phyloP scores from a whole-genome alignment of 1,140 invertebrate species.

The Macrocentrus cingulum region DNA sequence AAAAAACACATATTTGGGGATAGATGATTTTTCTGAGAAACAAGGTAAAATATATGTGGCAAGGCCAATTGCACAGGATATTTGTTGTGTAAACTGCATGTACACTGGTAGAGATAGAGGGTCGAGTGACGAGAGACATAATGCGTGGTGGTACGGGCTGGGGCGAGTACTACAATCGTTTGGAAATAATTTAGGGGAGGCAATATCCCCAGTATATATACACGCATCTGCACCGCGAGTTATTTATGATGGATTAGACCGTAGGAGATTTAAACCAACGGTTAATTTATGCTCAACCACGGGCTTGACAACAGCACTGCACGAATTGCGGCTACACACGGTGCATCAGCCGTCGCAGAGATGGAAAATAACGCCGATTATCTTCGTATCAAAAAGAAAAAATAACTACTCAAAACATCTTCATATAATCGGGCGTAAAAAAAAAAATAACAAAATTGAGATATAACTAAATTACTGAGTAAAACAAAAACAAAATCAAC shows the following conservation, averaged over 20 bases:
- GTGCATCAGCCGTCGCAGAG: too few relatives aligned
- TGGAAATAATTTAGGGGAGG: conserved; percentile 56
- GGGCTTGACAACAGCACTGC: conserved; percentile 22
- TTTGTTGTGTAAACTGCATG: conserved; percentile 15
- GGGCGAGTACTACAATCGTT: conserved; percentile 44
- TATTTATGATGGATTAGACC: conserved; percentile 36
- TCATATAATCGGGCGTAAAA: too few relatives aligned
- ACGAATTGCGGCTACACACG: too few relatives aligned
- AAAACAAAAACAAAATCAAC: too few relatives aligned
- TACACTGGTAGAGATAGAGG: conserved; percentile 2
- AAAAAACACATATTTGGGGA: too few relatives aligned
- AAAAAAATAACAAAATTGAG: too few relatives aligned
- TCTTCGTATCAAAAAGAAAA: too few relatives aligned
- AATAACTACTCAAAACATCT: too few relatives aligned
- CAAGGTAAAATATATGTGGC: background rate
- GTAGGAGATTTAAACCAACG: conserved; percentile 25
- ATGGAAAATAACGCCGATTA: too few relatives aligned
- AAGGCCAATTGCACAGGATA: conserved; percentile 12
- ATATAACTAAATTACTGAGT: too few relatives aligned
- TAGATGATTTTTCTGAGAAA: too few relatives aligned
- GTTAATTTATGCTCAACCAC: conserved; percentile 30
- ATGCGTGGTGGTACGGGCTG: conserved; percentile 12
- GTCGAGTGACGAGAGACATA: conserved; percentile 22
- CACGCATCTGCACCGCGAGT: conserved; percentile 32
- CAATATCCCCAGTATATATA: conserved; percentile 33